A percentile compares a stretch with the other conserved stretches of the same genome.
Evolutionary conservation across 2,797 vertebrate species (phyloP).

Genomic region (Pampus argenteus): DNA sequence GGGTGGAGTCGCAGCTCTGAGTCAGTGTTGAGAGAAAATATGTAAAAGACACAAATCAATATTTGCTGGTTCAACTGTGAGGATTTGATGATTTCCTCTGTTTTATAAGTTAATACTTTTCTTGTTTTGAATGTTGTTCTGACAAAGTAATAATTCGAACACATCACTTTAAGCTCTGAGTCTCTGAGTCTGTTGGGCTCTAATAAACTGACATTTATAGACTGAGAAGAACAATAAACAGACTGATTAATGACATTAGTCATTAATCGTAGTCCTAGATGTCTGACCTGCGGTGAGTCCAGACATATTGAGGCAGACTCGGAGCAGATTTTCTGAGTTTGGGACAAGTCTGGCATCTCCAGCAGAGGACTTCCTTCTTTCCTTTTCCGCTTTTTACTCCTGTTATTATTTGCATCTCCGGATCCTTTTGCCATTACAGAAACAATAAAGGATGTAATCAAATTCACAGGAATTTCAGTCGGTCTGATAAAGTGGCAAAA

Average conservation of each 20-base stretch:
- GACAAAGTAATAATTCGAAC: no score
- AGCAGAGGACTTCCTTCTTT: slow-evolving; percentile 59
- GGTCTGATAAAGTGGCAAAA: background rate
- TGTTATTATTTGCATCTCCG: background rate
- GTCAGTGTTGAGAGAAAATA: slow-evolving; percentile 14
- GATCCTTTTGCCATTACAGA: background rate
- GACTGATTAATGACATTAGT: no score
- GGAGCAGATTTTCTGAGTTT: slow-evolving; percentile 45
- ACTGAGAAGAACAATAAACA: no score
- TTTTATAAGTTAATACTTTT: no score
- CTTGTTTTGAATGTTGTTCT: no score
- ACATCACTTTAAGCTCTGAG: no score
- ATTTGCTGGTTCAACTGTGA: no score
- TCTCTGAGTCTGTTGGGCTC: no score
- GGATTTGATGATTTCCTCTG: no score
- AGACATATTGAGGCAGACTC: slow-evolving; percentile 18
- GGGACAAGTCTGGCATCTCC: slow-evolving; percentile 72
- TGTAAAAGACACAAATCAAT: no score
- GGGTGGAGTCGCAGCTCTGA: slow-evolving; percentile 66
- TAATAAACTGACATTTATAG: no score
- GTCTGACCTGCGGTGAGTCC: slow-evolving; percentile 60
- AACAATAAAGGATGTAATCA: no score
- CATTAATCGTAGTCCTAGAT: background rate
- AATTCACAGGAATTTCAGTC: background rate
- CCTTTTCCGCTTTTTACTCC: slow-evolving; percentile 43